Conservation (phyloP, 1,140 invertebrate genomes). For the Heliconius eleuchia region DNA sequence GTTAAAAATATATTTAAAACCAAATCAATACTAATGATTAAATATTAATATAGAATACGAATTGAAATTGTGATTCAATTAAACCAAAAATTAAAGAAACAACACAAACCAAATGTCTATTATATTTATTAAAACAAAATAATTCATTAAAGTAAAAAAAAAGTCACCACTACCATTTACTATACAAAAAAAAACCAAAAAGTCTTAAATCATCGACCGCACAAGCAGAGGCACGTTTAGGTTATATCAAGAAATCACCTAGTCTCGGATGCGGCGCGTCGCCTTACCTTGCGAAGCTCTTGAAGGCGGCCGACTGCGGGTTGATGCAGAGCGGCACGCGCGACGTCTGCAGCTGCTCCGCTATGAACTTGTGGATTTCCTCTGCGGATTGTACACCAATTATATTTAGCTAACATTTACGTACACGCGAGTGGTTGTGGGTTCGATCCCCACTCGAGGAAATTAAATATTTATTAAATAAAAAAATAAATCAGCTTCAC, state of each 20-base stretch:
- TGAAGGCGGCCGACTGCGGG: slow-evolving; percentile 99
- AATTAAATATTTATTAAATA: too few relatives aligned
- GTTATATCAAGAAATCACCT: slow-evolving; percentile 83
- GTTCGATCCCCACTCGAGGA: too few relatives aligned
- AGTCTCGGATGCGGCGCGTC: slow-evolving; percentile 80
- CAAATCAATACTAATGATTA: not conserved
- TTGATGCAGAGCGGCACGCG: slow-evolving; percentile 99
- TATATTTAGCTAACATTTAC: not conserved
- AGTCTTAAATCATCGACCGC: slow-evolving; percentile 15
- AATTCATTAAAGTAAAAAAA: not conserved
- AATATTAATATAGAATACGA: not conserved
- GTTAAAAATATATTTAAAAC: not conserved
- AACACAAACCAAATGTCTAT: too few relatives aligned
- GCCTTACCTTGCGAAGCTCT: slow-evolving; percentile 99
- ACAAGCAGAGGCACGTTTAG: slow-evolving; percentile 36
- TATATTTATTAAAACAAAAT: not conserved
- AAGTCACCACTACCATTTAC: not conserved
- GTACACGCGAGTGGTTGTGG: too few relatives aligned
- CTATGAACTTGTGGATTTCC: slow-evolving; percentile 99
- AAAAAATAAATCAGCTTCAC: too few relatives aligned
- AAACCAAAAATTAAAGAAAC: too few relatives aligned
- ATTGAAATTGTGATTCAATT: too few relatives aligned
- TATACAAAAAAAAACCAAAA: not conserved
- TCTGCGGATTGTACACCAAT: slow-evolving; percentile 84
- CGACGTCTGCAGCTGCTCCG: slow-evolving; percentile 95